Conservation (phyloP, 2,113 vertebrate genomes). For the Pollachius pollachius region DNA sequence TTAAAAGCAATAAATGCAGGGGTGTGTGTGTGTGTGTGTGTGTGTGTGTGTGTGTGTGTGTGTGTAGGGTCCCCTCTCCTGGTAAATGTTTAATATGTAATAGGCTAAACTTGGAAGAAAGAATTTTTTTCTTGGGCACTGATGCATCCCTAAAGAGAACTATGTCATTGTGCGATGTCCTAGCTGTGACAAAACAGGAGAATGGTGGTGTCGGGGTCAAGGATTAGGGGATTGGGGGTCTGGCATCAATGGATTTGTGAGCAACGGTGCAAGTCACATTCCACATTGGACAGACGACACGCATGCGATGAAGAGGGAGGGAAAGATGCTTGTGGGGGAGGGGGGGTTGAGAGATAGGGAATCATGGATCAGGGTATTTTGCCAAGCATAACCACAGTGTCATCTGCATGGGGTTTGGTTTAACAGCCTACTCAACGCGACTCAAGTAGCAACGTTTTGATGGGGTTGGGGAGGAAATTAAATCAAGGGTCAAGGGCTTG, state of each 20-base stretch:
- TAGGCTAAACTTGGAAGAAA: slow-evolving; percentile 61
- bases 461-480: slow-evolving; percentile 52
- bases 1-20: slow-evolving; percentile 29
- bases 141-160: slow-evolving; percentile 60
- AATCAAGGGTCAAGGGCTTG: slow-evolving; percentile 28
- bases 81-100: slow-evolving; percentile 62
- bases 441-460: slow-evolving; percentile 35
- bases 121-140: slow-evolving; percentile 61
- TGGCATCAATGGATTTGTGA: slow-evolving; percentile 43
- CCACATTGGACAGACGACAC: slow-evolving; percentile 59
- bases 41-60: too few relatives aligned
- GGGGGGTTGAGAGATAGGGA: slow-evolving; percentile 60
- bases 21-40: slow-evolving; percentile 9
- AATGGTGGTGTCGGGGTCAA: background rate
- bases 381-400: slow-evolving; percentile 41
- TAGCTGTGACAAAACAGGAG: slow-evolving; percentile 25
- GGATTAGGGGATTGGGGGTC: slow-evolving; percentile 27
- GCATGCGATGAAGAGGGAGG: slow-evolving; percentile 8
- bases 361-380: slow-evolving; percentile 54
- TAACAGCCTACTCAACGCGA: slow-evolving; percentile 63
- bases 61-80: slow-evolving; percentile 28
- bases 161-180: slow-evolving; percentile 58
- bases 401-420: slow-evolving; percentile 63
- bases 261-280: slow-evolving; percentile 37
- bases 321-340: slow-evolving; percentile 12